A percentile compares a stretch with the other conserved stretches of the same genome.
Evolutionary conservation across 2,113 vertebrate species (phyloP).

Genomic region (Natator depressus): DNA sequence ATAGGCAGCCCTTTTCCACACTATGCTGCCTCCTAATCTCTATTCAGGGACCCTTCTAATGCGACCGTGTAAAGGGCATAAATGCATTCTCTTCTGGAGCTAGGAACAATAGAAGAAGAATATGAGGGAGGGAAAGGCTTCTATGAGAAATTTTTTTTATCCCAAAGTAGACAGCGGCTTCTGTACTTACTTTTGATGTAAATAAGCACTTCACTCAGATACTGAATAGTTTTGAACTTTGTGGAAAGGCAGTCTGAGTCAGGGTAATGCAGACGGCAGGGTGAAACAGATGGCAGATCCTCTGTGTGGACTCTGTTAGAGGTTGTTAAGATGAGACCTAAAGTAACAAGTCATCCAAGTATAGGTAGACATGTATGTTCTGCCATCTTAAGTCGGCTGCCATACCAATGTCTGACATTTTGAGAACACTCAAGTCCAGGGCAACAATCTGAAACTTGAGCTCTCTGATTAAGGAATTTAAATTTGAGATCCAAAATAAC

Average conservation of each 20-base stretch:
- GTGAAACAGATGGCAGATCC: too few species aligned
- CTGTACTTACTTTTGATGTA: not conserved
- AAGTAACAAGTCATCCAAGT: not conserved
- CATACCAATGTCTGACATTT: not conserved
- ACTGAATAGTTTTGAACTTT: too few species aligned
- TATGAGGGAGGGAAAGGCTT: not conserved
- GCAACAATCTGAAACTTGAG: not conserved
- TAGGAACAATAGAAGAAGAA: not conserved
- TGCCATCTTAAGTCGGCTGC: not conserved
- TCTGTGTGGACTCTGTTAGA: not conserved
- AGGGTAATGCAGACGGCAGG: too few species aligned
- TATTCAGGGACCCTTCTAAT: not conserved
- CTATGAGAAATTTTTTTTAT: not conserved
- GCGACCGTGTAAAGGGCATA: not conserved
- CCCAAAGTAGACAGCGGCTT: not conserved
- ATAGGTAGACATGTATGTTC: not conserved
- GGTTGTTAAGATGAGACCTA: not conserved
- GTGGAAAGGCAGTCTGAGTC: too few species aligned
- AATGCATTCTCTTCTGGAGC: not conserved
- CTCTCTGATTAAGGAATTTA: not conserved
- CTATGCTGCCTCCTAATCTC: not conserved
- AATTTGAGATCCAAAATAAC: not conserved
- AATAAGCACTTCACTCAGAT: not conserved
- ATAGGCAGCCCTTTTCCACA: not conserved
- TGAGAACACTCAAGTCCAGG: not conserved